Evolutionary conservation across 2,113 vertebrate genomes (phyloP).

Genomic region (Haemorhous mexicanus): DNA sequence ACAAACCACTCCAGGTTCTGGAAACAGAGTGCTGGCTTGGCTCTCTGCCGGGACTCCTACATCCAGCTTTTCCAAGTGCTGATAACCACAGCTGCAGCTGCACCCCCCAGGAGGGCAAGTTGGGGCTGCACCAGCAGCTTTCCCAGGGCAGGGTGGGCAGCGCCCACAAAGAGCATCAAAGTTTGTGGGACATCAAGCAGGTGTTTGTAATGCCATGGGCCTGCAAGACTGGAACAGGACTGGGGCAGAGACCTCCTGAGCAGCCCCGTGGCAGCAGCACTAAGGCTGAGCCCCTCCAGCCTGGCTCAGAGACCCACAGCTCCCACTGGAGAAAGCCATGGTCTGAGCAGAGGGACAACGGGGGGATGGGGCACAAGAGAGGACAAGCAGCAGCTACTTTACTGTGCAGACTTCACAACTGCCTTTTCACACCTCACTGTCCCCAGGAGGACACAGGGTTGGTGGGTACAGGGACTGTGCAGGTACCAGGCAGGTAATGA

Average conservation of each 20-base stretch:
- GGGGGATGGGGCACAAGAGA: not conserved
- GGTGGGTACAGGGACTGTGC: not conserved
- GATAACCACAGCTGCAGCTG: not conserved
- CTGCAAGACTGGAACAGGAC: not conserved
- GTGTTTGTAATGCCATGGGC: not conserved
- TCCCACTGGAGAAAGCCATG: accelerated
- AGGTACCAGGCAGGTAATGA: not conserved
- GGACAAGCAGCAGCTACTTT: not conserved
- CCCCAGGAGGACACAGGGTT: accelerated
- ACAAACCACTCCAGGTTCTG: not conserved
- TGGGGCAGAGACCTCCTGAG: not conserved
- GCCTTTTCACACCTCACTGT: accelerated
- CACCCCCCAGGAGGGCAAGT: not conserved
- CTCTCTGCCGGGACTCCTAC: not conserved
- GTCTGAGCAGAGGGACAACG: accelerated
- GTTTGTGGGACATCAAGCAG: not conserved
- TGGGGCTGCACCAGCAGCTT: not conserved
- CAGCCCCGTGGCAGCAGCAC: accelerated
- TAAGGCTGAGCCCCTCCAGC: accelerated
- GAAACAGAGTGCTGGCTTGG: not conserved
- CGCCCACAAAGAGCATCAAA: not conserved
- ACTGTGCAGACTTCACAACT: not conserved
- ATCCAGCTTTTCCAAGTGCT: not conserved
- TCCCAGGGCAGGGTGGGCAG: conserved; percentile 21
- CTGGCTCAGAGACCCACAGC: not conserved